phyloP scores from a whole-genome alignment of 1,140 invertebrate genomes.

The Papilio xuthus region DNA sequence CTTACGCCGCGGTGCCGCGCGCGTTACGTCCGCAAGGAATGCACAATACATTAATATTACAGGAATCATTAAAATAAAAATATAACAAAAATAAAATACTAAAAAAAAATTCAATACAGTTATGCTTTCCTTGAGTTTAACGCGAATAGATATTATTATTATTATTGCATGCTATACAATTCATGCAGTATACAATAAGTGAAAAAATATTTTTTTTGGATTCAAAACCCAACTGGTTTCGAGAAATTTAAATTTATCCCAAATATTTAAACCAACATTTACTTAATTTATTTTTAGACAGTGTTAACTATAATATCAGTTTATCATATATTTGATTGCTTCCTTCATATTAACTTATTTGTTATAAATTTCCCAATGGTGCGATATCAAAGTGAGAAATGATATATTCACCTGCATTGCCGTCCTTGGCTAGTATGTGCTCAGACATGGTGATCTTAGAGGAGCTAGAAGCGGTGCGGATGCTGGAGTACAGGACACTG shows the following conservation, averaged over 20 bases:
- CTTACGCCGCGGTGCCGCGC: slow-evolving; percentile 59
- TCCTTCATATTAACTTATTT: no score
- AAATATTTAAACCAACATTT: background rate
- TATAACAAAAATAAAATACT: slow-evolving; percentile 20
- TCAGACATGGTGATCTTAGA: slow-evolving; percentile 90
- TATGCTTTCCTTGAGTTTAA: slow-evolving; percentile 25
- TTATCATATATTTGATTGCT: no score
- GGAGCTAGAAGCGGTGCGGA: slow-evolving; percentile 91
- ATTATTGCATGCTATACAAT: slow-evolving; percentile 4
- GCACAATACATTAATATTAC: slow-evolving; percentile 59
- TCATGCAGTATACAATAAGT: background rate
- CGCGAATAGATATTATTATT: slow-evolving; percentile 1
- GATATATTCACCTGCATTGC: slow-evolving; percentile 83
- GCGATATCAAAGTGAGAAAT: background rate
- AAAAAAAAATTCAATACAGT: background rate
- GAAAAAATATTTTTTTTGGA: background rate
- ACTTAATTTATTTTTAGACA: background rate
- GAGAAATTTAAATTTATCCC: background rate
- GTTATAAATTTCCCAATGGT: background rate
- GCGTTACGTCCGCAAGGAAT: slow-evolving; percentile 54
- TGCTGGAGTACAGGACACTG: slow-evolving; percentile 97
- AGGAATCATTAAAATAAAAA: slow-evolving; percentile 44
- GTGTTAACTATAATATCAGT: no score
- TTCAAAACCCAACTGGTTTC: background rate
- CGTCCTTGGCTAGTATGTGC: slow-evolving; percentile 88